These are phyloP conservation scores for Drosophila nr. fundita DNA, from an alignment of 2,888 invertebrate genomes.

Conservation along the genomic window DNA sequence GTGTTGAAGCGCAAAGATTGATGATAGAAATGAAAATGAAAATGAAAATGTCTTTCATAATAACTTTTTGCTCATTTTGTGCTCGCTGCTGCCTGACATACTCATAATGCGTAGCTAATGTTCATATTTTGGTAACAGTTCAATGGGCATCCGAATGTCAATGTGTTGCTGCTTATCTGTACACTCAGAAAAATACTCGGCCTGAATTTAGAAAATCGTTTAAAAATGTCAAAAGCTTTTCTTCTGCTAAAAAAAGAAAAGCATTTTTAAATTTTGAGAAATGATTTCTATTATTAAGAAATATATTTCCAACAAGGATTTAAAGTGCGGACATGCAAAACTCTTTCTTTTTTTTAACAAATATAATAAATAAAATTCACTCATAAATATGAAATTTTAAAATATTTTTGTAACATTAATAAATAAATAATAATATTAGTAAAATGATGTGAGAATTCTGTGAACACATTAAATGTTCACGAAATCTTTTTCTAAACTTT, in stretches of 20 bases:
- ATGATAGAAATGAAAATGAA: conserved; percentile 67
- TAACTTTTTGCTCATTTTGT: conserved; percentile 48
- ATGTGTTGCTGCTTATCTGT: conserved; percentile 61
- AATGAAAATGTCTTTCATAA: conserved; percentile 45
- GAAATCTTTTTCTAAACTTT: not conserved
- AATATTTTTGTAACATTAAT: not conserved
- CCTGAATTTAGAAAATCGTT: not conserved
- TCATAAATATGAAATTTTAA: not conserved
- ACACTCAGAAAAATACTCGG: not conserved
- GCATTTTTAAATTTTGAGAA: not conserved
- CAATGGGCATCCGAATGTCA: conserved; percentile 71
- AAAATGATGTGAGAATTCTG: not conserved
- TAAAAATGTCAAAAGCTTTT: not conserved
- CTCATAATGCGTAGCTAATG: conserved; percentile 72
- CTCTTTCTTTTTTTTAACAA: not conserved
- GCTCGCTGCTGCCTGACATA: conserved; percentile 37
- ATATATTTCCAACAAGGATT: not conserved
- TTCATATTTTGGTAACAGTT: conserved; percentile 76
- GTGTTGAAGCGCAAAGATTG: conserved; percentile 82
- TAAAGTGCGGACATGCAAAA: not conserved
- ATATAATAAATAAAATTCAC: not conserved
- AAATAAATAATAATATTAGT: not conserved
- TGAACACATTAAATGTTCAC: not conserved
- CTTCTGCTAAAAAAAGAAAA: not conserved
- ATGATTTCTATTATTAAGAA: not conserved